phyloP scores from a whole-genome alignment of 2,113 vertebrate genomes.

The Anoplopoma fimbria region DNA sequence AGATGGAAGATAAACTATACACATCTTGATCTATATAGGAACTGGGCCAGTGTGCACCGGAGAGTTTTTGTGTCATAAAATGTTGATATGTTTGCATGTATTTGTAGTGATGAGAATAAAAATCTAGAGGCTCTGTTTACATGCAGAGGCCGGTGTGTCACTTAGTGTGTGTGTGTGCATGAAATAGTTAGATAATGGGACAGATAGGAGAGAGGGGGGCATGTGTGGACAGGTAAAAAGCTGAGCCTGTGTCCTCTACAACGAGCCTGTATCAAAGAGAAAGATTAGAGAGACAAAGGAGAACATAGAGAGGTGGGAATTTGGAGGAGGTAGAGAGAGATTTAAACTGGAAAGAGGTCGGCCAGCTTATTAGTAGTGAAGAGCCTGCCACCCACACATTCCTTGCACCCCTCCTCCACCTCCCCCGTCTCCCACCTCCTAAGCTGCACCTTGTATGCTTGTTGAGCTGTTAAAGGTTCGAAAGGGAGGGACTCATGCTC shows the following conservation, averaged over 20 bases:
- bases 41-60: too few relatives aligned
- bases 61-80: neutral
- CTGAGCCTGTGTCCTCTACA: too few relatives aligned
- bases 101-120: neutral
- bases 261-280: neutral
- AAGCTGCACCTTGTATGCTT: neutral
- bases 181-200: conserved; percentile 41
- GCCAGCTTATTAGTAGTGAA: conserved; percentile 39
- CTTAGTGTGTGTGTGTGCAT: neutral
- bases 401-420: neutral
- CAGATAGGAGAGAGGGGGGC: conserved; percentile 32
- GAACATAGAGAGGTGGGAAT: neutral
- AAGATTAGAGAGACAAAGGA: conserved; percentile 20
- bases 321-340: neutral
- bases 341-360: neutral
- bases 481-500: neutral
- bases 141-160: neutral
- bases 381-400: neutral
- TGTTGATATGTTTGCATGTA: neutral
- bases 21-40: neutral
- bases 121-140: conserved; percentile 7
- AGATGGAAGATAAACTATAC: neutral
- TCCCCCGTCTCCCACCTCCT: neutral
- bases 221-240: conserved; percentile 62
- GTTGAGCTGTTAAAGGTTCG: neutral